Evolutionary conservation across 2,113 vertebrate species (phyloP).

Genomic region (Artemisiospiza belli): DNA sequence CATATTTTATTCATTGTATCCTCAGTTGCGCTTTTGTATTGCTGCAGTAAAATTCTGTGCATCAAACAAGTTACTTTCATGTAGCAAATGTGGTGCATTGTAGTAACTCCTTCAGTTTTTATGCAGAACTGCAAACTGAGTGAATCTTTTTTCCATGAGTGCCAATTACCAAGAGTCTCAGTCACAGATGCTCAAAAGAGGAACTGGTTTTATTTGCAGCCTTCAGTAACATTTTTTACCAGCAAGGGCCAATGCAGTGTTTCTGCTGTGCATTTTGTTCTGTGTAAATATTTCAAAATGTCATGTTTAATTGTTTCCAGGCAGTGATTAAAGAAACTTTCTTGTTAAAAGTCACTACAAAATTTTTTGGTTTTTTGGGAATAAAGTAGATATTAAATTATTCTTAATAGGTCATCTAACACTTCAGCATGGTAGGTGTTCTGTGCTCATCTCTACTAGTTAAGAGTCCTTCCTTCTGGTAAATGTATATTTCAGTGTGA

Average conservation of each 20-base stretch:
- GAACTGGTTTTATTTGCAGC: background rate
- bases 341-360: background rate
- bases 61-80: conserved; percentile 74
- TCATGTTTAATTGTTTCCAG: background rate
- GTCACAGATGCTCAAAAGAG: background rate
- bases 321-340: background rate
- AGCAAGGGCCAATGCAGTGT: background rate
- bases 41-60: conserved; percentile 80
- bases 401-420: background rate
- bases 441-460: background rate
- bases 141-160: conserved; percentile 77
- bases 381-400: background rate
- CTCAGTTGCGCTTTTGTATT: conserved; percentile 69
- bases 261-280: background rate
- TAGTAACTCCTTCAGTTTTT: conserved; percentile 69
- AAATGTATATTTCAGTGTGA: background rate
- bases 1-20: conserved; percentile 55
- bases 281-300: background rate
- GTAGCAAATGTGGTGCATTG: conserved; percentile 66
- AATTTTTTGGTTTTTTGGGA: background rate
- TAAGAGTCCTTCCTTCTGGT: background rate
- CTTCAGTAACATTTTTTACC: background rate
- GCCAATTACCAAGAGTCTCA: background rate
- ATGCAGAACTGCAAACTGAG: conserved; percentile 78
- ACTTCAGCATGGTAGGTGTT: background rate